Conservation (phyloP, 2,797 vertebrate genomes). For the Pseudomugil tenellus region DNA sequence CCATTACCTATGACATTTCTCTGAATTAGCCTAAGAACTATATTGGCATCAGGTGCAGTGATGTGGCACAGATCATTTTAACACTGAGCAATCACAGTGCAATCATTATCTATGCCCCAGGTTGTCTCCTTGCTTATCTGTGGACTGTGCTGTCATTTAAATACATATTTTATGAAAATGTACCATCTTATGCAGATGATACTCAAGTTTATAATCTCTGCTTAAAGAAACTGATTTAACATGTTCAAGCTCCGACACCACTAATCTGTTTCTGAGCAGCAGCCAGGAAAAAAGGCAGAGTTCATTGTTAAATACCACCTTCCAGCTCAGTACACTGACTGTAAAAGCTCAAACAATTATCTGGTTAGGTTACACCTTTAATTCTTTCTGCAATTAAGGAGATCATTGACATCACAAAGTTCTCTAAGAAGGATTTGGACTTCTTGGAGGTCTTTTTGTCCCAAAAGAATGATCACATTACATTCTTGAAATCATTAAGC, state of each 20-base stretch:
- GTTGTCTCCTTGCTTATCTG: not conserved
- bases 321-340: not conserved
- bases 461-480: rapidly evolving
- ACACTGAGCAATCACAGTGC: not conserved
- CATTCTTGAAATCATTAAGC: not conserved
- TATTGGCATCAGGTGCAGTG: not conserved
- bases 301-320: not conserved
- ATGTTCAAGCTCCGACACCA: not conserved
- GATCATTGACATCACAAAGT: not conserved
- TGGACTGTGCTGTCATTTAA: not conserved
- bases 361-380: not conserved
- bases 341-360: not conserved
- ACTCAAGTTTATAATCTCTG: not conserved
- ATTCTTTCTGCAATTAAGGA: not conserved
- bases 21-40: constrained; percentile 8
- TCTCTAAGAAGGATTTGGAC: not conserved
- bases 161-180: not conserved
- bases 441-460: not conserved
- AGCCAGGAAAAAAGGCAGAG: not conserved
- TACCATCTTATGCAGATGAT: constrained; percentile 11
- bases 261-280: not conserved
- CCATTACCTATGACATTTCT: constrained; percentile 14
- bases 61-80: constrained; percentile 5
- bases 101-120: not conserved
- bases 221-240: not conserved